A percentile compares a stretch with the other conserved stretches of the same genome.
These are phyloP conservation scores for Ptychobarbus kaznakovi DNA, from an alignment of 2,797 vertebrate species.

Conservation along the genomic window DNA sequence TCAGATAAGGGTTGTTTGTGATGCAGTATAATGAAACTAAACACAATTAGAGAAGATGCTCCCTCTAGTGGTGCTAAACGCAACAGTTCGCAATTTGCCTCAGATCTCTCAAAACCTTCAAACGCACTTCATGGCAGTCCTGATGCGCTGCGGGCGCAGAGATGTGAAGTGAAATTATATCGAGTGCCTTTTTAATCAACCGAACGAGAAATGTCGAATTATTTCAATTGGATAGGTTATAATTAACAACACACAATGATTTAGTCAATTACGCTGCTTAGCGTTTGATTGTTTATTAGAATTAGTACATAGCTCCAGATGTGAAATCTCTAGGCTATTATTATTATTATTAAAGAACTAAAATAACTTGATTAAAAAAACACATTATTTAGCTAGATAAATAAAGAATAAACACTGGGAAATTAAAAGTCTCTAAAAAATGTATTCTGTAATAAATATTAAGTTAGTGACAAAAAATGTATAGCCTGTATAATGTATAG, in stretches of 20 bases:
- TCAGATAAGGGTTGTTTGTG: neutral
- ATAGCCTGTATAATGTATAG: too few relatives aligned
- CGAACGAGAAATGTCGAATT: neutral
- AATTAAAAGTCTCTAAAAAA: neutral
- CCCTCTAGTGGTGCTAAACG: constrained; percentile 3
- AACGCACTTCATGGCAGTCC: neutral
- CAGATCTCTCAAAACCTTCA: neutral
- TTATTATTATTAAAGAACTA: neutral
- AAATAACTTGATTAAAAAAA: neutral
- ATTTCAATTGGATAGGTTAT: neutral
- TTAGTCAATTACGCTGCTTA: neutral
- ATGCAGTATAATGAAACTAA: neutral
- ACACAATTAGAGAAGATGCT: neutral
- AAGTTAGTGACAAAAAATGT: too few relatives aligned
- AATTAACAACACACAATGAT: neutral
- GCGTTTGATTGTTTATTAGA: neutral
- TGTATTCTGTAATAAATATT: too few relatives aligned
- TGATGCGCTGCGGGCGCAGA: neutral
- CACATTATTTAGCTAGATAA: neutral
- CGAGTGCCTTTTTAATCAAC: neutral
- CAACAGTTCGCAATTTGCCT: neutral
- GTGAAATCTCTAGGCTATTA: neutral
- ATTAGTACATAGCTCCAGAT: neutral
- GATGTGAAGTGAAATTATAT: neutral
- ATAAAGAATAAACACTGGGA: neutral